A percentile compares a stretch with the other conserved stretches of the same genome.
Conservation (phyloP, 1,140 invertebrate species). For the Pachypeltis micranthus region DNA sequence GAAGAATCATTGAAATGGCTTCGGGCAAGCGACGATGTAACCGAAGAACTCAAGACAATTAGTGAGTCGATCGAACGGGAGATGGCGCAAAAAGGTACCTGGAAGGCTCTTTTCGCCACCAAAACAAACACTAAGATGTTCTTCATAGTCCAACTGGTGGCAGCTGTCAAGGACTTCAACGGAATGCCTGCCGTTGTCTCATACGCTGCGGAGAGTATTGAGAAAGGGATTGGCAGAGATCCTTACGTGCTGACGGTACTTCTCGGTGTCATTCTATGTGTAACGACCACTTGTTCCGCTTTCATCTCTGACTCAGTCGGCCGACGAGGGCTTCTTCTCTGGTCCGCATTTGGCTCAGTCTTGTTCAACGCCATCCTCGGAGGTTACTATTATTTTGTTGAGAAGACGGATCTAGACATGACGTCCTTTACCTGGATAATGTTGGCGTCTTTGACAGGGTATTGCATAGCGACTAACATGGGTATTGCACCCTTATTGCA, state of each 20-base stretch:
- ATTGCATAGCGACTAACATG: slow-evolving; percentile 34
- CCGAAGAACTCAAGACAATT: slow-evolving; percentile 20
- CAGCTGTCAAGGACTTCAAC: slow-evolving; percentile 19
- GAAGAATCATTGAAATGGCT: slow-evolving; percentile 21
- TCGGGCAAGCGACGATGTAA: slow-evolving; percentile 16
- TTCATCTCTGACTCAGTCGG: slow-evolving; percentile 32
- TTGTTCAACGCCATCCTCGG: slow-evolving; percentile 11
- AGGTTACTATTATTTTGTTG: slow-evolving; percentile 14
- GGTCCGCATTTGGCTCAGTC: slow-evolving; percentile 26
- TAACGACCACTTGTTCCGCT: slow-evolving; percentile 32
- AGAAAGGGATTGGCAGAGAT: slow-evolving; percentile 34
- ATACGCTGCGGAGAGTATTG: slow-evolving; percentile 36
- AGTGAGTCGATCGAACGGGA: slow-evolving; percentile 19
- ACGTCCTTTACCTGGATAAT: slow-evolving; percentile 30
- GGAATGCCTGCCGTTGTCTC: slow-evolving; percentile 19
- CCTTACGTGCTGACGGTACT: slow-evolving; percentile 29
- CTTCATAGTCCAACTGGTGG: slow-evolving; percentile 15
- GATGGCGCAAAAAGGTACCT: slow-evolving; percentile 13
- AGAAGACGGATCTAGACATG: background rate
- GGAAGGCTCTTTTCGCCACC: slow-evolving; percentile 17
- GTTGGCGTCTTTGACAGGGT: slow-evolving; percentile 33
- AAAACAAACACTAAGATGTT: slow-evolving; percentile 14
- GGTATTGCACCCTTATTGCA: slow-evolving; percentile 36
- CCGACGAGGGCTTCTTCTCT: slow-evolving; percentile 36
- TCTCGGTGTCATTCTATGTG: slow-evolving; percentile 30